Evolutionary conservation across 2,797 vertebrate genomes (phyloP), one percentile per base, ranked within the genome.

Genomic region (Catostomus latipinnis): DNA sequence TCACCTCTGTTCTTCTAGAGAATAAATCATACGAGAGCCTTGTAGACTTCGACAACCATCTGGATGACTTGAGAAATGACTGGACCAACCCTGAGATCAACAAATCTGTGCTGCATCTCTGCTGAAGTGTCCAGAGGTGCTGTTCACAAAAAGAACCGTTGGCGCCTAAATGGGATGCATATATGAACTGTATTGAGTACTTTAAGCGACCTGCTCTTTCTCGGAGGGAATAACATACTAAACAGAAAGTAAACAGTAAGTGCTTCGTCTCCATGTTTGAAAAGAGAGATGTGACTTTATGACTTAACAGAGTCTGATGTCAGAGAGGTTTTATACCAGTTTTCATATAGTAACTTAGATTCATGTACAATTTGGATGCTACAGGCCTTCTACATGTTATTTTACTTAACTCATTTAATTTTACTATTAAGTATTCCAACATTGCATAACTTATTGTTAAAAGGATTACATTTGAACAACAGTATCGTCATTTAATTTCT

Each of bases 41-140:
- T 5, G 94, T 98, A 86, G 98, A 99, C 92, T 99, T 99, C 66
- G 98, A 99, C 88, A 97, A 98, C 89, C 98, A 99, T 90, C 91
- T 99, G 92, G 98, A 99, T 22, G 98, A 99, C 88, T 95, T 99
- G 67, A 94, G 98, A 77, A 98, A 99, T 0, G 98, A 99, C 91
- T 99, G 98, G 98, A 97, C 97, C 67, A 99, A 99, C 89, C 97
- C 98, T 0, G 96, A 98, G 88, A 97, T 99, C 90, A 98, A 99
- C 90, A 99, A 98, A 88, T 96, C 96, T 0, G 96, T 99, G 76
- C 92, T 99, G 79, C 97, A 98, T 91, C 93, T 99, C 65, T 99
- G 98, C 88, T 99, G 93, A 93, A 86, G 52, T 53, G 13, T 69
- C 54, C 12, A 68, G 75, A 58, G 1, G 16, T 71, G 52, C 50